These are phyloP conservation scores for Folsomia manolachei DNA, from an alignment of 2,888 invertebrate species.

Conservation along the genomic window DNA sequence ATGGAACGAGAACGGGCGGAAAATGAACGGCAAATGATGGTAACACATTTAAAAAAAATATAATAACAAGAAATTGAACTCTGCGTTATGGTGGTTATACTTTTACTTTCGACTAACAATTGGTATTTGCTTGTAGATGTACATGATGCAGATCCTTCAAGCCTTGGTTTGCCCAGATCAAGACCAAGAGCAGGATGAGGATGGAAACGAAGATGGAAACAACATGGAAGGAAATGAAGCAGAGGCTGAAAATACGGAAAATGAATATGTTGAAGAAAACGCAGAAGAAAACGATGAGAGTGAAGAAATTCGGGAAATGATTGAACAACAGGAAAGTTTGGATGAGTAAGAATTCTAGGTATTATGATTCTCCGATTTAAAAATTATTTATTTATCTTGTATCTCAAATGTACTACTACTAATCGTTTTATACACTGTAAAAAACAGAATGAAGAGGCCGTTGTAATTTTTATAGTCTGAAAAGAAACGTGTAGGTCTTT, in stretches of 20 bases:
- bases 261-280: constrained; percentile 30
- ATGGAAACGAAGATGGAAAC: constrained; percentile 43
- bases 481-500: constrained; percentile 12
- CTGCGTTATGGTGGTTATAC: too few relatives aligned
- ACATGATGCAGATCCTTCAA: constrained; percentile 50
- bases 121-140: too few relatives aligned
- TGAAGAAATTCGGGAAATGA: constrained; percentile 41
- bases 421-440: too few relatives aligned
- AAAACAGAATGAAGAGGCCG: constrained; percentile 20
- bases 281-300: constrained; percentile 36
- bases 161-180: constrained; percentile 48
- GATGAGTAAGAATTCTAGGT: constrained; percentile 3
- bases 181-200: constrained; percentile 34
- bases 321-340: constrained; percentile 35
- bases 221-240: constrained; percentile 27
- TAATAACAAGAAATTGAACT: background rate
- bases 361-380: background rate
- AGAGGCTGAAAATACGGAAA: constrained; percentile 30
- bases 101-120: too few relatives aligned
- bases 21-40: constrained; percentile 50
- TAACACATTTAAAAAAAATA: constrained; percentile 28
- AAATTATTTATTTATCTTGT: background rate
- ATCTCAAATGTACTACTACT: constrained; percentile 26
- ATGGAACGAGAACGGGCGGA: constrained; percentile 50
- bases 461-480: constrained; percentile 5